Conservation (phyloP, 2,888 invertebrate species). For the Drosophila pseudotalamancana region DNA sequence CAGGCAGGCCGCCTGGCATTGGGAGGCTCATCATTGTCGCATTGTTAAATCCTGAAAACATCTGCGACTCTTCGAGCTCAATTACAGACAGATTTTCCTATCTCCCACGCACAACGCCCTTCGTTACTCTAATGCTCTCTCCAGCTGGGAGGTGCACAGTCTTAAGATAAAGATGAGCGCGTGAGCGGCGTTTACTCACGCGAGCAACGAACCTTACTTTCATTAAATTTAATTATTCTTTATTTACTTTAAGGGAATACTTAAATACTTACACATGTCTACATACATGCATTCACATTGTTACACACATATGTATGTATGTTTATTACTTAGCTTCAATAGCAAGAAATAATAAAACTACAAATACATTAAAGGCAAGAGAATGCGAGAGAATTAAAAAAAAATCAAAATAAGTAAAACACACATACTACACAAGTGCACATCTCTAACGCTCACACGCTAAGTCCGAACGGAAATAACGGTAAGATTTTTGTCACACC, state of each 20-base stretch:
- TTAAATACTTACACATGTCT: no score
- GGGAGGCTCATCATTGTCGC: slow-evolving; percentile 63
- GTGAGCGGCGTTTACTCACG: not conserved
- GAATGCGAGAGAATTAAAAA: not conserved
- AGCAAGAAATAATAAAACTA: no score
- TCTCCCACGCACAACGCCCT: not conserved
- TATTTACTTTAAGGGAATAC: not conserved
- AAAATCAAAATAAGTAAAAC: not conserved
- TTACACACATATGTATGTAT: no score
- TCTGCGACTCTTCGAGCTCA: slow-evolving; percentile 58
- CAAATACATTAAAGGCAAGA: no score
- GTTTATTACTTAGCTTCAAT: no score
- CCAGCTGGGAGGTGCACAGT: not conserved
- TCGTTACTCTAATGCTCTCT: not conserved
- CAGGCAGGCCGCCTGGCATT: not conserved
- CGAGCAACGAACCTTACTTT: not conserved
- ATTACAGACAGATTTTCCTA: slow-evolving; percentile 53
- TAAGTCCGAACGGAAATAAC: slow-evolving; percentile 43
- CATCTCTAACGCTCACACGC: slow-evolving; percentile 9
- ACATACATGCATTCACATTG: no score
- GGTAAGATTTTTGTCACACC: slow-evolving; percentile 25
- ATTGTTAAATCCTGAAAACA: slow-evolving; percentile 62
- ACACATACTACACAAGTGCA: not conserved
- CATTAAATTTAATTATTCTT: not conserved
- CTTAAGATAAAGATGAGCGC: slow-evolving; percentile 12